Evolutionary conservation across 92 coral and sea anemone species (phyloP).

Genomic region (Ricordea florida): DNA sequence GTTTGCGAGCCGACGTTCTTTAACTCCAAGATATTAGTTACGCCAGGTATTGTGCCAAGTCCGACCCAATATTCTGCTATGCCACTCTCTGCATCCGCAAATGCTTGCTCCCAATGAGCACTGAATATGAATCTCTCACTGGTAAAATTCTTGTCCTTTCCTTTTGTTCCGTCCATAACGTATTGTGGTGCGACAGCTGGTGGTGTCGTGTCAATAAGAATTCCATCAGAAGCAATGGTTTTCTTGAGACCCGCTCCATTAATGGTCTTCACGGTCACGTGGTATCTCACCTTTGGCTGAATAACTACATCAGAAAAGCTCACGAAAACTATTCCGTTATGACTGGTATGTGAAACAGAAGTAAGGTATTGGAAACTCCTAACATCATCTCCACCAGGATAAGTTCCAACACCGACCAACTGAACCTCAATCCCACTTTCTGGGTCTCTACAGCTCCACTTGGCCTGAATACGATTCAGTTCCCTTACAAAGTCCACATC

Average conservation of each 20-base stretch:
- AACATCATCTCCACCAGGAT: conserved; percentile 70
- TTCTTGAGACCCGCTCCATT: conserved; percentile 68
- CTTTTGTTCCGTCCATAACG: conserved; percentile 74
- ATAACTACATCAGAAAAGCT: conserved; percentile 31
- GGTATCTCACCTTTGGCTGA: conserved; percentile 55
- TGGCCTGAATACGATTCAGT: conserved; percentile 54
- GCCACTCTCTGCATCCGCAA: conserved; percentile 83
- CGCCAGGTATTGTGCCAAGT: conserved; percentile 73
- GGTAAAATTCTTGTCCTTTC: conserved; percentile 68
- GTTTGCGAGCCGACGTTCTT: conserved; percentile 44
- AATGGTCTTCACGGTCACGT: conserved; percentile 62
- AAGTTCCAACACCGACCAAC: conserved; percentile 70
- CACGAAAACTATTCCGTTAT: conserved; percentile 34
- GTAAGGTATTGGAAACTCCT: conserved; percentile 18
- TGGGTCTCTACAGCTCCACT: conserved; percentile 65
- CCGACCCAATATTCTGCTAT: conserved; percentile 65
- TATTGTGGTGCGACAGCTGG: conserved; percentile 68
- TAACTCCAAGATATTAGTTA: conserved; percentile 49
- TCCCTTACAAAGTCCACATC: conserved; percentile 73
- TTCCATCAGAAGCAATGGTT: conserved; percentile 78
- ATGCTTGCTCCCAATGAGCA: conserved; percentile 90
- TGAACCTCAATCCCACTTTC: conserved; percentile 77
- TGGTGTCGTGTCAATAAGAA: conserved; percentile 66
- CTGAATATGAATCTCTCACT: conserved; percentile 43
- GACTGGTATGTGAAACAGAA: background rate